A percentile compares a stretch with the other conserved stretches of the same genome.
These are phyloP conservation scores for Plagodis pulveraria DNA, from an alignment of 2,888 invertebrate species.

Conservation along the genomic window DNA sequence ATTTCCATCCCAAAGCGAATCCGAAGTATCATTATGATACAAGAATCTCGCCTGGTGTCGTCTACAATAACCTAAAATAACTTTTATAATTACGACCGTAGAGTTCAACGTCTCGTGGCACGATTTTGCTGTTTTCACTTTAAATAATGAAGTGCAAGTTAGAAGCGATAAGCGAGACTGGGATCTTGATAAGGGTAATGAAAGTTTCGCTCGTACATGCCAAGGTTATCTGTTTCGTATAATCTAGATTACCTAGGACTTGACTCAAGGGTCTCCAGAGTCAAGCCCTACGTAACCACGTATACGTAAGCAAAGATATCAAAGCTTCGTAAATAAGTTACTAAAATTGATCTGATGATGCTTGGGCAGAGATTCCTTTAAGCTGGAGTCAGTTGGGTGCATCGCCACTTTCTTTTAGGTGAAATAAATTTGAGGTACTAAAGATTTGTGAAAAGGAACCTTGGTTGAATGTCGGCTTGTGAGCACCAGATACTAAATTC, in stretches of 20 bases:
- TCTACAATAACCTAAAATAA: not conserved
- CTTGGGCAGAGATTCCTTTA: too few relatives aligned
- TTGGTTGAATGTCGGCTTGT: too few relatives aligned
- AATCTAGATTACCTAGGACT: slow-evolving; percentile 26
- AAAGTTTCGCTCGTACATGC: slow-evolving; percentile 16
- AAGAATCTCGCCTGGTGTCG: slow-evolving; percentile 7
- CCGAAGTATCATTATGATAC: slow-evolving; percentile 40
- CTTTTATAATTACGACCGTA: slow-evolving; percentile 4
- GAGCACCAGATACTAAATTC: too few relatives aligned
- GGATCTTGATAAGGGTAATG: slow-evolving; percentile 19
- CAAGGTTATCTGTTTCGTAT: slow-evolving; percentile 21
- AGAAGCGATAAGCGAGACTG: slow-evolving; percentile 23
- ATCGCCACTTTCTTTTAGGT: too few relatives aligned
- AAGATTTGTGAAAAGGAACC: too few relatives aligned
- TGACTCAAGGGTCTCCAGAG: not conserved
- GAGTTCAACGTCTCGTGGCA: slow-evolving; percentile 15
- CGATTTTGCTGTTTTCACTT: slow-evolving; percentile 26
- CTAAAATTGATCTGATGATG: too few relatives aligned
- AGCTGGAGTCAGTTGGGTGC: too few relatives aligned
- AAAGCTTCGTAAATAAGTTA: too few relatives aligned
- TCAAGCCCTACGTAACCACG: too few relatives aligned
- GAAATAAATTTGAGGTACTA: too few relatives aligned
- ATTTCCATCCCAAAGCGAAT: slow-evolving; percentile 41
- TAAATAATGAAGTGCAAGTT: slow-evolving; percentile 31
- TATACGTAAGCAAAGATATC: not conserved